Evolutionary conservation across 2,113 vertebrate genomes (phyloP).

Genomic region (Callopanchax toddi): DNA sequence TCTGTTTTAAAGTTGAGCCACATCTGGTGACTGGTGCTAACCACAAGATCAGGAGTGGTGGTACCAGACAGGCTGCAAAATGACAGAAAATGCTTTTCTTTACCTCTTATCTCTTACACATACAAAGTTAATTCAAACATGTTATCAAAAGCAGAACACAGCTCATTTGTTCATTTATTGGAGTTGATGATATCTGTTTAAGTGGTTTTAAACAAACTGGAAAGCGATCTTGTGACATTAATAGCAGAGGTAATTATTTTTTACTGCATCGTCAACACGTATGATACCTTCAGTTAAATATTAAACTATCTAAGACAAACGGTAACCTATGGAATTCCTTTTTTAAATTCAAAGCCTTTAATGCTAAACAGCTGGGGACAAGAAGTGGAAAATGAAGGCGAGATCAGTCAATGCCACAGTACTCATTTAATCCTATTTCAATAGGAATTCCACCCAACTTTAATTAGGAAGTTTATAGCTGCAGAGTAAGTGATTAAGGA

Average conservation of each 20-base stretch:
- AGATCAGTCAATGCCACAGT: conserved; percentile 60
- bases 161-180: neutral
- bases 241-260: conserved; percentile 3
- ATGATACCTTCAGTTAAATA: neutral
- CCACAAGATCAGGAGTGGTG: conserved; percentile 93
- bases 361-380: conserved; percentile 39
- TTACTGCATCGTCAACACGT: conserved; percentile 22
- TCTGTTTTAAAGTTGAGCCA: conserved; percentile 99
- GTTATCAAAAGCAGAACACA: too few species aligned
- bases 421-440: conserved; percentile 65
- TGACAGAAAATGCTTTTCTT: neutral
- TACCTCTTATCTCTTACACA: too few species aligned
- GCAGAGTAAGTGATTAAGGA: conserved; percentile 60
- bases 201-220: conserved; percentile 4
- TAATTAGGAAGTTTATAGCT: conserved; percentile 59
- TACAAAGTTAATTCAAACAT: too few species aligned
- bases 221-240: conserved; percentile 7
- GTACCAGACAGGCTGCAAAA: conserved; percentile 89
- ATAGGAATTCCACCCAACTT: conserved; percentile 57
- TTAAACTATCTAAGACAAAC: conserved; percentile 17
- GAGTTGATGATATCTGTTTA: neutral
- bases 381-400: conserved; percentile 50
- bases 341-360: conserved; percentile 17
- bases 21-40: conserved; percentile 98
- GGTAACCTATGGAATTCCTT: conserved; percentile 1